Conservation (phyloP, 2,113 vertebrate genomes). For the Eurypyga helias region DNA sequence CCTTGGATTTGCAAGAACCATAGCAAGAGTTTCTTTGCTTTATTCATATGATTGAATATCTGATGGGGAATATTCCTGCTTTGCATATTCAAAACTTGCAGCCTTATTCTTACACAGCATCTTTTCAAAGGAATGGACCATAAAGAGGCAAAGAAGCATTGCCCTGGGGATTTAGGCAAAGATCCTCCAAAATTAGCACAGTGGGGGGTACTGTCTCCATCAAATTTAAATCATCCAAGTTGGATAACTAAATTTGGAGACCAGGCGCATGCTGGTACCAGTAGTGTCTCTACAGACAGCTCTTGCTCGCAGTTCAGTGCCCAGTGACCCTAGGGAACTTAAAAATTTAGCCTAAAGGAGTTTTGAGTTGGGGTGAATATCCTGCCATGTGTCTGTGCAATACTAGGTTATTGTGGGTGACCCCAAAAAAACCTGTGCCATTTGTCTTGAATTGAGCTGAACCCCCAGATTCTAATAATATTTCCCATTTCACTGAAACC, state of each 20-base stretch:
- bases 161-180: conserved; percentile 45
- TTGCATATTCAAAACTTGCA: conserved; percentile 72
- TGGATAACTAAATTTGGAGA: background rate
- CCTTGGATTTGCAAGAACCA: conserved; percentile 69
- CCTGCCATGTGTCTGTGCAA: background rate
- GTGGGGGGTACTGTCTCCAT: background rate
- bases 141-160: conserved; percentile 20
- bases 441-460: background rate
- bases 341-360: background rate
- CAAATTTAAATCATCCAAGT: background rate
- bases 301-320: background rate
- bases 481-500: background rate
- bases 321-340: background rate
- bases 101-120: conserved; percentile 46
- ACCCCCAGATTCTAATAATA: background rate
- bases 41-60: conserved; percentile 66
- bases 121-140: conserved; percentile 32
- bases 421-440: accelerated
- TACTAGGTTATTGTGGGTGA: background rate
- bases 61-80: conserved; percentile 64
- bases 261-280: background rate
- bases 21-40: conserved; percentile 30
- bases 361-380: background rate
- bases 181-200: conserved; percentile 21
- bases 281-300: background rate